phyloP scores from a whole-genome alignment of 2,797 vertebrate genomes.

The Macropodus opercularis region DNA sequence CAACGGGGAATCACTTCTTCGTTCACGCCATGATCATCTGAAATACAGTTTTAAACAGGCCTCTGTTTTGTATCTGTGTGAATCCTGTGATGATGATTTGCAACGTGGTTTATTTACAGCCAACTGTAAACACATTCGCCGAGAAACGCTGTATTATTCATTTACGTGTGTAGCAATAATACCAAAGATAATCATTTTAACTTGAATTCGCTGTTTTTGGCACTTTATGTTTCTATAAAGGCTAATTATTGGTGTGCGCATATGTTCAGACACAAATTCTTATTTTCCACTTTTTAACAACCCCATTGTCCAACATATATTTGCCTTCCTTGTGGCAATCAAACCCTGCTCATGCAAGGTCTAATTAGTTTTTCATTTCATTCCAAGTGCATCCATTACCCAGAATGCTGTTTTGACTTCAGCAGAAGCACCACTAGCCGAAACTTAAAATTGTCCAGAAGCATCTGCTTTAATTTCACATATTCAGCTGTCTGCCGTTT shows the following conservation, averaged over 20 bases:
- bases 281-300: background rate
- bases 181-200: conserved; percentile 31
- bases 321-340: too few relatives aligned
- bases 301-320: background rate
- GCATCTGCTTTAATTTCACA: too few relatives aligned
- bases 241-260: background rate
- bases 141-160: background rate
- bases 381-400: too few relatives aligned
- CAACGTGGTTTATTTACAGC: conserved; percentile 11
- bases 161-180: conserved; percentile 11
- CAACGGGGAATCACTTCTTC: background rate
- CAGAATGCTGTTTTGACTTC: too few relatives aligned
- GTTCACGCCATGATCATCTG: background rate
- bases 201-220: background rate
- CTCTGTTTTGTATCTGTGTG: background rate
- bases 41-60: background rate
- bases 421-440: too few relatives aligned
- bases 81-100: conserved; percentile 7
- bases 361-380: too few relatives aligned
- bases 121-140: conserved; percentile 16
- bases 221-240: background rate
- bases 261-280: background rate
- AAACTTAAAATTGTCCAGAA: too few relatives aligned
- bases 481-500: too few relatives aligned
- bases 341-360: too few relatives aligned